Base-by-base conservation (phyloP, 2,113 vertebrate species). In the Aegotheles bennettii region DNA sequence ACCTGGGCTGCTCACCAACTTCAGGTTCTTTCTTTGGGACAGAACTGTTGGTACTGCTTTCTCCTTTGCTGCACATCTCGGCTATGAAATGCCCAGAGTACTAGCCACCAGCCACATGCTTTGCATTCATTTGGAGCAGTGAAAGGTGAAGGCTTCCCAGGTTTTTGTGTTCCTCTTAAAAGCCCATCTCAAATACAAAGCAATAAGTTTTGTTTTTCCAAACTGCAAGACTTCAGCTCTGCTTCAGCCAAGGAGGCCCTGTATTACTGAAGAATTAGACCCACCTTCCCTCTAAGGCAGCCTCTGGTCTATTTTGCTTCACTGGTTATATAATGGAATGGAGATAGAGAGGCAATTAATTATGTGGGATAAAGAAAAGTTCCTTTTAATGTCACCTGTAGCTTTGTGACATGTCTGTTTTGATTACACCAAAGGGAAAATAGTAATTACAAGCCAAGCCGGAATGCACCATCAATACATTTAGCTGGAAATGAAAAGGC, bases 331-430 rank as follows among this genome's bases (percentile, higher is more conserved):
- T 31, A 86, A 79, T 36, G 60, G 79, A 61, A 91, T 47, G 63
- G 67, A 94, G 81, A 33, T 1, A 68, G 28, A 78, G 48, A 79
- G 9, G 28, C 33, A 91, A 64, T 85, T 85, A 95, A 93, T 95
- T 78, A 23, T 4, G 15, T 43, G 79, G 79, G 36, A 84, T 82
- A 81, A 96, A 90, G 63, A 83, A 77, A 85, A 88, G 35, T 88
- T 90, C 57, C 84, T 91, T 93, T 74, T 88, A 80, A 80, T 47
- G 35, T 56, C 92, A 95, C 92, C 87, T 96, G 79, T 90, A 83
- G 71, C 59, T 90, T 67, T 86, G 71, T 86, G 85, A 6, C 56
- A 60, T 60, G 43, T 86, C 78, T 29, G 2, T 63, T 74, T 68
- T 78, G 85, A 78, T 84, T 71, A 86, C 68, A 90, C 43, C 71